A percentile compares a stretch with the other conserved stretches of the same genome.
Evolutionary conservation across 2,888 invertebrate species (phyloP).

Genomic region (Exephanes ischioxanthus): DNA sequence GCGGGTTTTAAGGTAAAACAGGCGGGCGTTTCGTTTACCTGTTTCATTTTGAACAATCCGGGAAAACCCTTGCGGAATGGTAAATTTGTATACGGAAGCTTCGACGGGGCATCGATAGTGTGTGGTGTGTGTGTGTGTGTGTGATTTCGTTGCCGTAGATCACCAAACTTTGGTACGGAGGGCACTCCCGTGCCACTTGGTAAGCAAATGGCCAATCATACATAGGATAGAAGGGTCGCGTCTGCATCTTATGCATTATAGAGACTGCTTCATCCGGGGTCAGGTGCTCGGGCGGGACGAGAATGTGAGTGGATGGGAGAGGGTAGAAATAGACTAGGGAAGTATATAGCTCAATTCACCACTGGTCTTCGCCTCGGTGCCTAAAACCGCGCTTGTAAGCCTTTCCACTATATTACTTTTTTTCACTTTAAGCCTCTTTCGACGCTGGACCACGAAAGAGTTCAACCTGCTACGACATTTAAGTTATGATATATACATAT

Average conservation of each 20-base stretch:
- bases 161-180: slow-evolving; percentile 47
- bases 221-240: slow-evolving; percentile 77
- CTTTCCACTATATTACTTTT: slow-evolving; percentile 22
- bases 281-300: slow-evolving; percentile 42
- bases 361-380: slow-evolving; percentile 43
- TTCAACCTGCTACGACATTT: slow-evolving; percentile 35
- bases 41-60: neutral
- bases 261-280: slow-evolving; percentile 60
- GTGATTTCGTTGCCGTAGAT: slow-evolving; percentile 39
- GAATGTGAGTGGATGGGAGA: slow-evolving; percentile 23
- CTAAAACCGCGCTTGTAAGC: slow-evolving; percentile 27
- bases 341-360: slow-evolving; percentile 45
- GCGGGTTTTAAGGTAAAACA: too few relatives aligned
- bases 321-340: neutral
- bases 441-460: neutral
- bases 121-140: slow-evolving; percentile 23
- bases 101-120: slow-evolving; percentile 21
- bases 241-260: slow-evolving; percentile 79
- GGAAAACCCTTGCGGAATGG: slow-evolving; percentile 52
- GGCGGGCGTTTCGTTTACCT: neutral
- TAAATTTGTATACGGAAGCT: slow-evolving; percentile 53
- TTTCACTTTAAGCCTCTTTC: slow-evolving; percentile 15
- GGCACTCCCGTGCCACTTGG: slow-evolving; percentile 74
- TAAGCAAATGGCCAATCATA: slow-evolving; percentile 81
- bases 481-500: neutral